A percentile compares a stretch with the other conserved stretches of the same genome.
Conservation (phyloP, 1,140 invertebrate species). For the Procambarus clarkii region DNA sequence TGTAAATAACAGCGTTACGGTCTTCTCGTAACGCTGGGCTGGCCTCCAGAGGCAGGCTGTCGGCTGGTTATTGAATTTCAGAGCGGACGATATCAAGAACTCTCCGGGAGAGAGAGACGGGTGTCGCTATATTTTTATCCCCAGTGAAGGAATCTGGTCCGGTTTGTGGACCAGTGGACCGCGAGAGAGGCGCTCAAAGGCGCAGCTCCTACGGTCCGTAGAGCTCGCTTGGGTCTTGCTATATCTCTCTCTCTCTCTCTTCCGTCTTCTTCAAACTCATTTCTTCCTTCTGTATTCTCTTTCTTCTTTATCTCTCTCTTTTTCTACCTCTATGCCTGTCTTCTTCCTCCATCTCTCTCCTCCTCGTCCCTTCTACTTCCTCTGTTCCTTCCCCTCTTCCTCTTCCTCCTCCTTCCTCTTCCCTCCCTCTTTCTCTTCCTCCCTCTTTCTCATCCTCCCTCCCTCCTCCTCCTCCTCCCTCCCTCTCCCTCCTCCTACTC, state of each 20-base stretch:
- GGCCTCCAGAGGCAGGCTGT: too few relatives aligned
- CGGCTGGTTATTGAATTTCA: background rate
- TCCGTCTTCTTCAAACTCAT: background rate
- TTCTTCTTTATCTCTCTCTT: background rate
- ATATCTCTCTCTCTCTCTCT: constrained; percentile 24
- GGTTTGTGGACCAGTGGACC: constrained; percentile 1
- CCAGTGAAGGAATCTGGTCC: background rate
- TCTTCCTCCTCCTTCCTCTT: background rate
- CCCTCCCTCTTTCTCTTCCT: background rate
- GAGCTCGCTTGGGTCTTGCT: background rate
- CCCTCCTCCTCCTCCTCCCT: background rate
- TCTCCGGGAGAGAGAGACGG: background rate
- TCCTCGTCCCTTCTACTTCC: background rate
- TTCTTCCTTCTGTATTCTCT: background rate
- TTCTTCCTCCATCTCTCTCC: background rate
- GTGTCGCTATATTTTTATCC: background rate
- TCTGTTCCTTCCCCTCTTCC: background rate
- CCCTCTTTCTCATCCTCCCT: background rate
- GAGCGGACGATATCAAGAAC: background rate
- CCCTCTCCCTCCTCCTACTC: background rate
- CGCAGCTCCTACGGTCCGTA: too few relatives aligned
- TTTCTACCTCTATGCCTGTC: background rate
- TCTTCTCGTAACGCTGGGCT: too few relatives aligned
- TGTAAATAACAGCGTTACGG: too few relatives aligned
- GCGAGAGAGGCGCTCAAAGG: background rate